Base-by-base conservation (phyloP, 2,797 vertebrate species). In the Phrynocephalus forsythii region DNA sequence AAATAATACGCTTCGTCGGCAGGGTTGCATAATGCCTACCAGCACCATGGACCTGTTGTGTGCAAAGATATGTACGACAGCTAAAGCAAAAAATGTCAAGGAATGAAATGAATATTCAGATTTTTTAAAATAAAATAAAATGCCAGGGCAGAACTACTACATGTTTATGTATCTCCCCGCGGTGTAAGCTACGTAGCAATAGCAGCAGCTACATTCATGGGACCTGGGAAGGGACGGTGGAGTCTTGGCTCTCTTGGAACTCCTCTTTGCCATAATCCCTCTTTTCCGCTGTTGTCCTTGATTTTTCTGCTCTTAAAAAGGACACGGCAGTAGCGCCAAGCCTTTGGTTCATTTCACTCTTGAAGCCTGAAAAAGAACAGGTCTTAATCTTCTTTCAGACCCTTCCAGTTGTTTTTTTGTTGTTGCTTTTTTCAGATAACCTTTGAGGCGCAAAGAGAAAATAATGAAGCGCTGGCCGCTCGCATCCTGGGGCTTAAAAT, bases 401-500 rank as follows among this genome's bases (percentile, higher is more conserved):
- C 79, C 66, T 30, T 90, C 76, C 30, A 78, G 20, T 44, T 56
- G 11, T 7, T n/a, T 60, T 72, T 48, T 10, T 33, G 20, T 60
- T 72, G 16, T 48, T 10, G 8, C 18, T 9, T 83, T 84, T 88
- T 69, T 60, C 15, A 48, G 84, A 82, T 86, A 86, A 60, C 85
- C 84, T 56, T 80, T 80, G 16, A 87, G 69, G 33, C 8, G 66
- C 0, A 0, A 85, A 86, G 22, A 89, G 30, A 76, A 91, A 92
- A 90, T 18, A 87, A 85, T 22, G 30, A 82, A 66, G 38, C 88
- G 82, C 88, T 84, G 5, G 79, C 30, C 11, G 2, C 66, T 71
- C 67, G 72, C 48, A 66, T 72, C 85, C 85, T 86, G 85, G 30
- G 1, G 22, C 80, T 90, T 89, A 91, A 93, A 90, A 86, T 24